Percentiles rank a stretch among this genome's conserved stretches.
Evolutionary conservation across 2,888 invertebrate genomes (phyloP).

Genomic region (Cataglyphis rosenhaueri): DNA sequence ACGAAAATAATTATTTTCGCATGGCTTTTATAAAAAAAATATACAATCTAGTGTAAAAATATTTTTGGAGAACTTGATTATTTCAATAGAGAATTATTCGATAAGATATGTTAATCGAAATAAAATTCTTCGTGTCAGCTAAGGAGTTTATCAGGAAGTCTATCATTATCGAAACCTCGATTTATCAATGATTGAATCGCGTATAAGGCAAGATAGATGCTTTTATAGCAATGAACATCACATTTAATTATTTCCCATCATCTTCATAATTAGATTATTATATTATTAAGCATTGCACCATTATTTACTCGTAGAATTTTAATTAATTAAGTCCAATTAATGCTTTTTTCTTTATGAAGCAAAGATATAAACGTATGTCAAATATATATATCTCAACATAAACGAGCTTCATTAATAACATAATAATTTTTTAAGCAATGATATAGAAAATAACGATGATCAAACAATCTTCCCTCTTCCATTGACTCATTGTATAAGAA

Average conservation of each 20-base stretch:
- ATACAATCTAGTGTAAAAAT: neutral
- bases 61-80: slow-evolving; percentile 20
- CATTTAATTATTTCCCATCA: neutral
- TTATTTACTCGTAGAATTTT: neutral
- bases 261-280: neutral
- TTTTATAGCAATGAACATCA: slow-evolving; percentile 5
- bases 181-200: slow-evolving; percentile 26
- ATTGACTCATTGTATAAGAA: neutral
- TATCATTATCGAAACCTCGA: slow-evolving; percentile 31
- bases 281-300: neutral
- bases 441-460: neutral
- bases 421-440: neutral
- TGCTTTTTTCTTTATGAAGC: neutral
- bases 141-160: slow-evolving; percentile 17
- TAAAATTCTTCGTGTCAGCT: slow-evolving; percentile 27
- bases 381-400: neutral
- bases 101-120: slow-evolving; percentile 50
- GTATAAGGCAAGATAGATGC: neutral
- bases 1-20: neutral
- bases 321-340: neutral
- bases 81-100: slow-evolving; percentile 41
- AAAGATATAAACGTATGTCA: neutral
- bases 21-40: neutral
- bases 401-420: neutral
- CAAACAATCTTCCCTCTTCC: neutral